phyloP scores from a whole-genome alignment of 1,140 invertebrate species.

The Calephelis nemesis region DNA sequence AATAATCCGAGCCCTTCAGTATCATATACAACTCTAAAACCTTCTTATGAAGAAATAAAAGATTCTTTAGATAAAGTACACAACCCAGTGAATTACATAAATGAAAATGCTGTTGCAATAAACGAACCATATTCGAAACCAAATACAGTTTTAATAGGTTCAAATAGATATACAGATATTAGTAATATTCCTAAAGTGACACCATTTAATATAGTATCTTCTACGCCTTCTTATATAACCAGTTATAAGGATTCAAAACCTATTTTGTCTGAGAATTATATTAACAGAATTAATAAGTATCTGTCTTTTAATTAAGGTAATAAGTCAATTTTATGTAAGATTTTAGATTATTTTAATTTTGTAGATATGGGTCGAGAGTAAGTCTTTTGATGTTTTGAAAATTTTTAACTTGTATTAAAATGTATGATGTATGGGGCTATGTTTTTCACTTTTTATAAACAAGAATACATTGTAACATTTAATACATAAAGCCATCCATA shows the following conservation, averaged over 20 bases:
- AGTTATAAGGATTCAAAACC: conserved; percentile 40
- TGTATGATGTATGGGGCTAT: too few species aligned
- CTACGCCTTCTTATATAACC: conserved; percentile 14
- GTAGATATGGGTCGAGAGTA: too few species aligned
- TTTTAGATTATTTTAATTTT: neutral
- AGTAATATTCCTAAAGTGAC: conserved; percentile 21
- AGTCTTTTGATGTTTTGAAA: too few species aligned
- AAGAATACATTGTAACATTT: too few species aligned
- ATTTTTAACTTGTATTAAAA: too few species aligned
- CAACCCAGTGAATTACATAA: conserved; percentile 22
- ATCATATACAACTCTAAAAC: conserved; percentile 42
- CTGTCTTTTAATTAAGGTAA: conserved; percentile 35
- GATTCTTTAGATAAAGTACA: conserved; percentile 42
- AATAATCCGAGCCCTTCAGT: conserved; percentile 30
- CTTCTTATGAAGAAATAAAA: conserved; percentile 53
- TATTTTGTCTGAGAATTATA: conserved; percentile 51
- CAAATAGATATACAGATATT: conserved; percentile 17
- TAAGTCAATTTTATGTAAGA: conserved; percentile 3
- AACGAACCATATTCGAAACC: conserved; percentile 26
- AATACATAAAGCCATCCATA: too few species aligned
- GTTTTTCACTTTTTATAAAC: too few species aligned
- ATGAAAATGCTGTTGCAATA: conserved; percentile 20
- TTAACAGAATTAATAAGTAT: conserved; percentile 59
- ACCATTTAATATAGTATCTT: conserved; percentile 32
- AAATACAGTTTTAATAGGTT: conserved; percentile 10